Evolutionary conservation across 2,888 invertebrate genomes (phyloP).

Genomic region (Himalopsyche japonica): DNA sequence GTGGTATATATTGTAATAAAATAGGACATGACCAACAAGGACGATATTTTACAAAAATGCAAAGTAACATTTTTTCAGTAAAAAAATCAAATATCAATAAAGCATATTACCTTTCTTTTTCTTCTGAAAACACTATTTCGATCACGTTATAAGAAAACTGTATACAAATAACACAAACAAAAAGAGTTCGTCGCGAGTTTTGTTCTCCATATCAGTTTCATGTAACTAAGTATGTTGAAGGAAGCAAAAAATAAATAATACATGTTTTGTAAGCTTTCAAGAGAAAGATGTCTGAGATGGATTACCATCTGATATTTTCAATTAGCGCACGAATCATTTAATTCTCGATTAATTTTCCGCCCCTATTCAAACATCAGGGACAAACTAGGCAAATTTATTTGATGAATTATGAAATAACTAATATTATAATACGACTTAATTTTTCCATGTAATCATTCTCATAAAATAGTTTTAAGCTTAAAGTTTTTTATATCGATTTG

Average conservation of each 20-base stretch:
- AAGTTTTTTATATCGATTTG: too few species aligned
- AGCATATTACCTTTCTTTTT: too few species aligned
- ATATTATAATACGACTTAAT: too few species aligned
- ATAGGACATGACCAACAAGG: background rate
- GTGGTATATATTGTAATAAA: too few species aligned
- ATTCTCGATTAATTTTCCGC: constrained; percentile 34
- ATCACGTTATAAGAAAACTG: too few species aligned
- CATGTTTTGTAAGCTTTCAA: constrained; percentile 24
- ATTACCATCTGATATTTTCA: constrained; percentile 39
- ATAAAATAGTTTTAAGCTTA: too few species aligned
- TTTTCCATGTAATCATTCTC: too few species aligned
- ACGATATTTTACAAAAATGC: too few species aligned
- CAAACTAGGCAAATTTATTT: background rate
- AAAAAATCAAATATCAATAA: too few species aligned
- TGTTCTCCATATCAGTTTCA: constrained; percentile 18
- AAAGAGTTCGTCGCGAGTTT: background rate
- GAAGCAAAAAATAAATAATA: constrained; percentile 28
- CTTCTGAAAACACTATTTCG: too few species aligned
- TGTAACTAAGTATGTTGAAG: background rate
- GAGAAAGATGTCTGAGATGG: constrained; percentile 30
- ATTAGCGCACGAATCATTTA: constrained; percentile 36
- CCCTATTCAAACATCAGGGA: constrained; percentile 18
- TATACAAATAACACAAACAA: background rate
- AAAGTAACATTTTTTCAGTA: too few species aligned
- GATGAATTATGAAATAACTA: too few species aligned